Conservation (phyloP, 1,140 invertebrate species). For the Melitaea cinxia region DNA sequence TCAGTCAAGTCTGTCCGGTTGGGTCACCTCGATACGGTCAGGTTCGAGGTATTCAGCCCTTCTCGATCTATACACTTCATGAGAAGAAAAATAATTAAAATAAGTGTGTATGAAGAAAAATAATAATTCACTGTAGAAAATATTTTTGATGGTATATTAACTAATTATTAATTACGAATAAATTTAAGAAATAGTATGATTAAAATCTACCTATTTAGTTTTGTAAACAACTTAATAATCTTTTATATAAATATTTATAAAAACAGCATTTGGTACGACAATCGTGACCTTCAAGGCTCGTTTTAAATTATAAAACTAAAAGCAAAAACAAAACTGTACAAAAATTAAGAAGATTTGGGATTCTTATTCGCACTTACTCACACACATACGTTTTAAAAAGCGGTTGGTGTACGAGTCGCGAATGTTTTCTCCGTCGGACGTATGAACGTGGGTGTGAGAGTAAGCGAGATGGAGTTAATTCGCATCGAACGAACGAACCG, state of each 20-base stretch:
- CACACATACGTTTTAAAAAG: conserved; percentile 62
- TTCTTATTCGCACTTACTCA: conserved; percentile 76
- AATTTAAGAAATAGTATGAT: too few species aligned
- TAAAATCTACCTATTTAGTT: too few species aligned
- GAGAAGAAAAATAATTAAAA: conserved; percentile 12
- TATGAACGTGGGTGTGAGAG: conserved; percentile 43
- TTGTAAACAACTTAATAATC: background rate
- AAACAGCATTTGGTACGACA: background rate
- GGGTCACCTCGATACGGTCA: conserved; percentile 76
- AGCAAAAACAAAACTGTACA: conserved; percentile 57
- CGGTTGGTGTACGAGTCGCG: conserved; percentile 60
- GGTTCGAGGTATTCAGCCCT: conserved; percentile 66
- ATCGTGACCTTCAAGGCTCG: conserved; percentile 37
- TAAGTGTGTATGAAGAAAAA: too few species aligned
- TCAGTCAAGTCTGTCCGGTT: conserved; percentile 73
- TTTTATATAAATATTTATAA: conserved; percentile 9
- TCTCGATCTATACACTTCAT: conserved; percentile 63
- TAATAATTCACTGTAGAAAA: background rate
- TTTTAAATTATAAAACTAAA: conserved; percentile 46
- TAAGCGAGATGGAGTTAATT: conserved; percentile 66
- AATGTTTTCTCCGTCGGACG: conserved; percentile 51
- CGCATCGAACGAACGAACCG: conserved; percentile 74
- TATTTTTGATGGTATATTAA: too few species aligned
- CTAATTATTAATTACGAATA: too few species aligned
- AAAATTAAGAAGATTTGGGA: conserved; percentile 74